Base-by-base conservation (phyloP, 2,113 vertebrate genomes). In the Tragelaphus buxtoni region DNA sequence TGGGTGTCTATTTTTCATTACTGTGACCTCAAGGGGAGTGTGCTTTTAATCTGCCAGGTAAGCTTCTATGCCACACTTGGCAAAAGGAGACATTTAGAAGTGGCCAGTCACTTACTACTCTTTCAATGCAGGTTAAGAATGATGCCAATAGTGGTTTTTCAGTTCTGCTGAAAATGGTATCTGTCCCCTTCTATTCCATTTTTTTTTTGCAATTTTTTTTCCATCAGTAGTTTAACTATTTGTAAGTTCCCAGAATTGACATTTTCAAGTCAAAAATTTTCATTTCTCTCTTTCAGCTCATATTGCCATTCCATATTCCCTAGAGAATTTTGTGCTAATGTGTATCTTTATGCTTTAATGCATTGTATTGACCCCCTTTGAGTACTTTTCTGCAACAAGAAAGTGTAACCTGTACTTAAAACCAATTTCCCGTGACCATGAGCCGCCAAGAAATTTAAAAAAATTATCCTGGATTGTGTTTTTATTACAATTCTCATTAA, bases 401-500 rank as follows among this genome's bases (percentile, higher is more conserved):
- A 65, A 49, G 55, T 53, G 61, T 79, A 88, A 94, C 56, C 53
- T 45, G 35, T 74, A 61, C 45, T 91, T 94, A 30, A 4, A 94
- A 26, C 5, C 91, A 26, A 65, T 76, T 85, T 83, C n/a, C 90
- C 69, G 13, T 88, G 76, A 93, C 39, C 51, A 60, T 47, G 47
- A 87, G 2, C 86, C 28, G 74, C 58, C 45, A 77, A 95, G 80
- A 80, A 63, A 81, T 80, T 94, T 91, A 9, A 0, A 32, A 86
- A 61, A 63, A 24, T 24, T 85, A 16, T 94, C 45, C 76, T n/a
- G 1, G 24, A 81, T 74, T 83, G 56, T 76, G 18, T 45, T 95
- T 91, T 87, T 45, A 69, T 76, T 94, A 88, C 1, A 91, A 56
- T 82, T 91, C 74, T 94, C 83, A 92, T 94, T 65, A 94, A 58